Base-by-base conservation (phyloP, 2,113 vertebrate species). In the Ia io region DNA sequence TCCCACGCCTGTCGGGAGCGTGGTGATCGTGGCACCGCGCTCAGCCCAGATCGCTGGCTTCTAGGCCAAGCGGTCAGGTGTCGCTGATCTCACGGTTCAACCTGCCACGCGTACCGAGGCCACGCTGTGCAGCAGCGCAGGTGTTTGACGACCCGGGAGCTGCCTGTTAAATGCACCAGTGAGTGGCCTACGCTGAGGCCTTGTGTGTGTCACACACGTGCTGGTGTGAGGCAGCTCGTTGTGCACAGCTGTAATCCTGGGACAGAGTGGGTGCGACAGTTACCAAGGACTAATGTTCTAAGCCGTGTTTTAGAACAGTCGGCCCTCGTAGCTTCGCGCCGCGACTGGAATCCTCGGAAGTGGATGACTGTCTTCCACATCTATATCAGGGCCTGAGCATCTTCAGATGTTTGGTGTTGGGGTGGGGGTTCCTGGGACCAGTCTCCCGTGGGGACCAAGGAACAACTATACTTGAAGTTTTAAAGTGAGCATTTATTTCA, bases 71-170 rank as follows among this genome's bases (percentile, higher is more conserved):
- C 1, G 10, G 25, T 42, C 7, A 9, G 61, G 2, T 2, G 0
- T 6, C 17, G 10, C 13, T 37, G 2, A 49, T 44, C 56, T 85
- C 44, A 7, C 2, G 32, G 32, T 4, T 49, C 40, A 20, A 28
- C 51, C 44, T 11, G 0, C 28, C 9, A 9, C 2, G 0, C 10
- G 0, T 0, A 12, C 9, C 23, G 0, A 1, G 3, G 14, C 12
- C 18, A 1, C 61, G 30, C 49, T 1, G 3, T 13, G 37, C 6
- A 18, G 47, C 47, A 7, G 9, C 10, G 32, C 9, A 10, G 23
- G 59, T 5, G 0, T 37, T 74, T 12, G 40, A 4, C 0, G 63
- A 71, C 1, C 4, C 10, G 82, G 53, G 23, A 28, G 49, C 70
- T 6, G 51, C 9, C 56, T 1, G 51, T 18, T 16, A 3, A 42